A percentile compares a stretch with the other conserved stretches of the same genome.
Evolutionary conservation across 2,797 vertebrate species (phyloP).

Genomic region (Coranthus polyacanthus): DNA sequence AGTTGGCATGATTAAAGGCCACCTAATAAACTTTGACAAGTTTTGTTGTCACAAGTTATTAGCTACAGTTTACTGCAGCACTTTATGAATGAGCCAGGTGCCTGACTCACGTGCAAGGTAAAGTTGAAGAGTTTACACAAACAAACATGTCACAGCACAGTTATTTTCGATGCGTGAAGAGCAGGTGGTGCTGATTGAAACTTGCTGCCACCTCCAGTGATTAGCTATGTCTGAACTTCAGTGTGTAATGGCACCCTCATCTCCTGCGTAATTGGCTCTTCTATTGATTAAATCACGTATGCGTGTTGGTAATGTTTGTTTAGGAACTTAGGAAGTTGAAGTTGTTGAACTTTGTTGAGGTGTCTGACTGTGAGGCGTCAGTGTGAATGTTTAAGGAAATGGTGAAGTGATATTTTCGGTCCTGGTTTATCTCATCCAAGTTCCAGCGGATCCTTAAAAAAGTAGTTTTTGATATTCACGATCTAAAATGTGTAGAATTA

Average conservation of each 20-base stretch:
- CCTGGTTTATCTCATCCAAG: no score
- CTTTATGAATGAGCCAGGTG: constrained; percentile 20
- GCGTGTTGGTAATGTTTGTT: constrained; percentile 72
- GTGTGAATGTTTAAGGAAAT: not conserved
- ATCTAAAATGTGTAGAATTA: no score
- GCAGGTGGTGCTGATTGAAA: constrained; percentile 75
- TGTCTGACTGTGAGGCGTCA: not conserved
- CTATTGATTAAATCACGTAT: constrained; percentile 85
- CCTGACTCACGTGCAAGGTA: constrained; percentile 24
- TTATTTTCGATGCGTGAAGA: constrained; percentile 53
- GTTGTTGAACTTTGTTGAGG: constrained; percentile 52
- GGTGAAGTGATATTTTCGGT: no score
- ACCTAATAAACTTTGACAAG: constrained; percentile 58
- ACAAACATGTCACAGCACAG: constrained; percentile 12
- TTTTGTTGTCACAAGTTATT: constrained; percentile 49
- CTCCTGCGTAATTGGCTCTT: constrained; percentile 76
- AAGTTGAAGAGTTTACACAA: constrained; percentile 53
- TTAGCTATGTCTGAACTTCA: constrained; percentile 65
- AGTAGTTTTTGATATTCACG: no score
- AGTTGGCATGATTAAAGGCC: constrained; percentile 62
- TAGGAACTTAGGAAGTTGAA: constrained; percentile 52
- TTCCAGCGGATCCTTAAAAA: no score
- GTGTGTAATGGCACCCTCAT: constrained; percentile 74
- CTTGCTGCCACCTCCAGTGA: constrained; percentile 59
- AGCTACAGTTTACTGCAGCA: constrained; percentile 4